These are phyloP conservation scores for Diaperis boleti DNA, from an alignment of 2,888 invertebrate genomes.

Conservation along the genomic window DNA sequence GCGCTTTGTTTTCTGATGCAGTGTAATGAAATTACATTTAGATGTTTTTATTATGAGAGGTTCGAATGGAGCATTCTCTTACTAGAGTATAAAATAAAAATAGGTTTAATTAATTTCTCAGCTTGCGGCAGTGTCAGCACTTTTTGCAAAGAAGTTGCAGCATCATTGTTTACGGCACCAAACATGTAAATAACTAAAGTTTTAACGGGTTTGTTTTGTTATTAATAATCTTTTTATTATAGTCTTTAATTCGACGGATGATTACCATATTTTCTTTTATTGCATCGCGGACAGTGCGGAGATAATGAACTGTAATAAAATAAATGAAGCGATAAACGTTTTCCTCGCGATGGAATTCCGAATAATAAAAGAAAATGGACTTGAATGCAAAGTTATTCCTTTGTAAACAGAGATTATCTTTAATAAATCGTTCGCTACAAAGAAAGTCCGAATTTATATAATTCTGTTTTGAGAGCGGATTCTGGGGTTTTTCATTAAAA, in stretches of 20 bases:
- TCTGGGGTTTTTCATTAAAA: conserved; percentile 29
- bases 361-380: conserved; percentile 41
- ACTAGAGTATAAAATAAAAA: no score
- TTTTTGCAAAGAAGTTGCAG: no score
- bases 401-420: conserved; percentile 36
- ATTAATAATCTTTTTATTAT: no score
- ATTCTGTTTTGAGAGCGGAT: conserved; percentile 25
- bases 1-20: no score
- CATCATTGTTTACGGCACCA: no score
- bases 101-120: no score
- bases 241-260: conserved; percentile 11
- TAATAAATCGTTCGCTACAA: conserved; percentile 35
- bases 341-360: conserved; percentile 30
- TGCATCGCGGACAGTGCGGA: conserved; percentile 11
- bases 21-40: no score
- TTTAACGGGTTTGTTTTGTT: no score
- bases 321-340: conserved; percentile 44
- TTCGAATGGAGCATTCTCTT: no score
- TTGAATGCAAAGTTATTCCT: conserved; percentile 39
- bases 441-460: conserved; percentile 23
- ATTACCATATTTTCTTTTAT: conserved; percentile 31
- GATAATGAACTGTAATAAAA: conserved; percentile 41
- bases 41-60: no score
- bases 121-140: no score
- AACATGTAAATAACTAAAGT: no score